Evolutionary conservation across 1,140 invertebrate species (phyloP), one percentile per base, ranked within the genome.

Genomic region (Scaptomyza graminum): DNA sequence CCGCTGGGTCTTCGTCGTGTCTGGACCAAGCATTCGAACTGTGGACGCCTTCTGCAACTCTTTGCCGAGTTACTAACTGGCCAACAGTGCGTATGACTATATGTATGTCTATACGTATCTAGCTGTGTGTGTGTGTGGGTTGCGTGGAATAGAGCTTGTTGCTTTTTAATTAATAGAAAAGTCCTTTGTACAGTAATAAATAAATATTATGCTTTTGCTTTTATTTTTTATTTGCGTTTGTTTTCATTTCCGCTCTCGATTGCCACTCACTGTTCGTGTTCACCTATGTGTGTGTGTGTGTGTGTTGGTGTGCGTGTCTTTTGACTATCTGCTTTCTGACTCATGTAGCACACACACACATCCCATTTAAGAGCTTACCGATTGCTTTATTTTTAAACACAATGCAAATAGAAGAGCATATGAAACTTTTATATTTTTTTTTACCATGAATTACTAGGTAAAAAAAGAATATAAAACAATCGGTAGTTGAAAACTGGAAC

Each of bases 121-220:
- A 51, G 60, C 56, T 44, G 47, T 57, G 47, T 47, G 63, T 65
- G 55, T 63, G 39, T 56, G 61, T 51, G 67, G 51, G 50, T 64
- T 18, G 18, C 25, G 18, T 37, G 52, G 12, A 28, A 49, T 22
- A 66, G 62, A 37, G 74, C 90, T 90, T 91, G 90, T 91, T 91
- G 90, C 90, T 91, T 91, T 91, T 91, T 91, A 91, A 91, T 91
- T 91, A 91, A 91, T 91, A 91, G 90, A 89, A 91, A 90, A 90
- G 89, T 90, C 89, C 89, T 90, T 90, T 90, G 89, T 90, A 87
- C 82, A 90, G 89, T 90, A 89, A 90, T 90, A 90, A 90, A 90
- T 90, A 90, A 90, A 90, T 90, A 90, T 90, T 90, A 90, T 90
- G 84, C 64, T 87, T 90, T 80, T 81, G 76, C 72, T 73, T 77